A percentile compares a stretch with the other conserved stretches of the same genome.
phyloP scores from a whole-genome alignment of 2,113 vertebrate species.

The Tachycineta bicolor region DNA sequence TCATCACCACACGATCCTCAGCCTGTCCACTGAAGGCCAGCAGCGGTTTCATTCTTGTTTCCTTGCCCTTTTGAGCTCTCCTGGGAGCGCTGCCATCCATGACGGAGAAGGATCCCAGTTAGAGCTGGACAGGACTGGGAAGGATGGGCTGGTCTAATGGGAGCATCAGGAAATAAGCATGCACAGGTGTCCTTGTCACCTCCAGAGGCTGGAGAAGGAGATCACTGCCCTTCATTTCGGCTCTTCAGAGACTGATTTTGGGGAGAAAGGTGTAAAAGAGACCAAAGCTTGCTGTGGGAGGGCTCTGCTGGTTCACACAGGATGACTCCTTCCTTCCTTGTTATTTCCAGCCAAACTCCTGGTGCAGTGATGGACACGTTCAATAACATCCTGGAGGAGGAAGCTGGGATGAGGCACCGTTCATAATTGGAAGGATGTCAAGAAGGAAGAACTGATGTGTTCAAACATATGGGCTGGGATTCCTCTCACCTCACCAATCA shows the following conservation, averaged over 20 bases:
- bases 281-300: not conserved
- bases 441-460: not conserved
- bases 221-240: not conserved
- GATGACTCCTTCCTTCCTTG: not conserved
- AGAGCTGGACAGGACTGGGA: not conserved
- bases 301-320: accelerated
- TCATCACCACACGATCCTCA: not conserved
- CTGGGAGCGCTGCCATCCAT: not conserved
- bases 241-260: not conserved
- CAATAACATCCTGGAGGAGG: not conserved
- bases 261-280: not conserved
- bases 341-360: not conserved
- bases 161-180: not conserved
- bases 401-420: not conserved
- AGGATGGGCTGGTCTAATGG: not conserved
- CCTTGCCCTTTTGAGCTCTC: not conserved
- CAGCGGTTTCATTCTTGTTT: not conserved
- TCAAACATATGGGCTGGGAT: not conserved
- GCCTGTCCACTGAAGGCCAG: not conserved
- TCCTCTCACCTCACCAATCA: not conserved
- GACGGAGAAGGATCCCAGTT: not conserved
- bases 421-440: not conserved
- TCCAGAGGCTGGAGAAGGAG: not conserved
- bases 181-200: not conserved
- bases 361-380: not conserved